Base-by-base conservation (phyloP, 2,888 invertebrate species). In the Cataglyphis livida region DNA sequence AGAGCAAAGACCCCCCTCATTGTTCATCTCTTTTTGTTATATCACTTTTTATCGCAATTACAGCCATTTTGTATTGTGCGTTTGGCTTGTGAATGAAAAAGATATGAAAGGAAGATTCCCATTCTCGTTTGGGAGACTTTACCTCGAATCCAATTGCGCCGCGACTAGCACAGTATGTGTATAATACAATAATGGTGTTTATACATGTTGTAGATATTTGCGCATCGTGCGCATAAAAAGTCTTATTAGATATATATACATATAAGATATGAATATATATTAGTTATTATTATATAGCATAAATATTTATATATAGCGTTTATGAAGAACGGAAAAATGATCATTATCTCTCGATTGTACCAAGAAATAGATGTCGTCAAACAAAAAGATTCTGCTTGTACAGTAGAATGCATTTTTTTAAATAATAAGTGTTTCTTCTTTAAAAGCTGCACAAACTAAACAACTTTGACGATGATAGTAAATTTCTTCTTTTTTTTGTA, bases 151-250 rank as follows among this genome's bases (percentile, higher is more conserved):
- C 71, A 84, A 79, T 51, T 51, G 64, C 65, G 75, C 85, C 82
- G 64, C 84, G 48, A 66, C 54, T 73, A 79, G 84, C 64, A 65
- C 85, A 51, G 64, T 70, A n/a, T 38, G n/a, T 64, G 12, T 85
- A 78, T 87, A 81, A 87, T 87, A 86, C 87, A 85, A 84, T 25
- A 88, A 79, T 84, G 86, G 82, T 78, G 44, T 88, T 82, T 85
- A 89, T 84, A 87, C 82, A 90, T 92, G 92, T 89, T 93, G 93
- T 93, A 93, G 92, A 93, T 93, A 93, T 86, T 89, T 90, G 89
- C 89, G 84, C 86, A 81, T 87, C 84, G 88, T 90, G 89, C 89
- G 83, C 86, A 81, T 87, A 91, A 88, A 83, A 90, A 25, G 18
- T 90, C 90, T 85, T 92, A 90, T 90, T 92, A 44, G 44, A 18